Evolutionary conservation across 2,888 invertebrate species (phyloP).

Genomic region (Tortricodes alternella): DNA sequence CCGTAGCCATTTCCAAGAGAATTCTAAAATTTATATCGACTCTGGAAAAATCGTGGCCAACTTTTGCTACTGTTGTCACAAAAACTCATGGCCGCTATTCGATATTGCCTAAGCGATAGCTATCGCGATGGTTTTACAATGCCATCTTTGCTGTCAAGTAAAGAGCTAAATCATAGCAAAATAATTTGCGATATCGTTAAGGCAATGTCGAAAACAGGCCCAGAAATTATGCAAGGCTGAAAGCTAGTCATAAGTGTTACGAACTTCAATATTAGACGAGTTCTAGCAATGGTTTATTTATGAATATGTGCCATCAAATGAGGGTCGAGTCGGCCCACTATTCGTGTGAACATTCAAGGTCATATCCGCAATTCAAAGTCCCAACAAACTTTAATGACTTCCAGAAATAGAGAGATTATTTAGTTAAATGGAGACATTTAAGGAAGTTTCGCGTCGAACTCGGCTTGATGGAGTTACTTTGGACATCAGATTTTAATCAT

Average conservation of each 20-base stretch:
- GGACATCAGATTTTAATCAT: slow-evolving; percentile 29
- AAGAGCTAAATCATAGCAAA: too few relatives aligned
- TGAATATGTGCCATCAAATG: neutral
- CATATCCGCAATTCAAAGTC: slow-evolving; percentile 47
- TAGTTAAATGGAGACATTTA: slow-evolving; percentile 32
- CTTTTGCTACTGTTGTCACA: too few relatives aligned
- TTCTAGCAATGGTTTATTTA: neutral
- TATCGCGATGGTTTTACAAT: too few relatives aligned
- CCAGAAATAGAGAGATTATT: slow-evolving; percentile 36
- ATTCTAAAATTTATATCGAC: too few relatives aligned
- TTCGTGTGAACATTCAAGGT: slow-evolving; percentile 47
- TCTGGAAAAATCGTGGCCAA: too few relatives aligned
- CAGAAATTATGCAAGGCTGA: too few relatives aligned
- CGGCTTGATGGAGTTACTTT: slow-evolving; percentile 21
- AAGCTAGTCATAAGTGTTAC: neutral
- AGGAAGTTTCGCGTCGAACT: slow-evolving; percentile 9
- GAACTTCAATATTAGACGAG: neutral
- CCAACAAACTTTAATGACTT: slow-evolving; percentile 59
- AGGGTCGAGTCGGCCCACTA: neutral
- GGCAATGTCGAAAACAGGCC: too few relatives aligned
- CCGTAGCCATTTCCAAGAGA: too few relatives aligned
- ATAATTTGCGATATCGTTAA: too few relatives aligned
- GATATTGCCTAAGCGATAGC: too few relatives aligned
- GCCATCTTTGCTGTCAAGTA: too few relatives aligned
- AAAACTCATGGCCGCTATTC: too few relatives aligned